phyloP scores from a whole-genome alignment of 2,113 vertebrate genomes.

The Oreotragus oreotragus region DNA sequence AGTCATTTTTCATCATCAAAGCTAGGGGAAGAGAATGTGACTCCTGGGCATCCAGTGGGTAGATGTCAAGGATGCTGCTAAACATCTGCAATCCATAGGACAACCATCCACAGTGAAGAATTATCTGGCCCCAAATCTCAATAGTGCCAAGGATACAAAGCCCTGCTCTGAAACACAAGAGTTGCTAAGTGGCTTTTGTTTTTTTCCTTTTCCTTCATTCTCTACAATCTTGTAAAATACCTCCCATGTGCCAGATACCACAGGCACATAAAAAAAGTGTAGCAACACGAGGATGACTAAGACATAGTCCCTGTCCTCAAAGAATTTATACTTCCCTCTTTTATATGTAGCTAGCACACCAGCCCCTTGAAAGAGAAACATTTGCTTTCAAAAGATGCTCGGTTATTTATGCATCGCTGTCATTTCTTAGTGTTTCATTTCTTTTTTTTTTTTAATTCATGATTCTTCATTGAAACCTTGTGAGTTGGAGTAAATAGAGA shows the following conservation, averaged over 20 bases:
- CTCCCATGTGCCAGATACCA: not conserved
- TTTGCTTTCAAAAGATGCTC: not conserved
- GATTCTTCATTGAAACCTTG: not conserved
- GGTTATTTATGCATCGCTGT: not conserved
- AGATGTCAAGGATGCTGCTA: not conserved
- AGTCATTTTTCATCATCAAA: not conserved
- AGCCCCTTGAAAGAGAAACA: not conserved
- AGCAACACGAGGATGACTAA: not conserved
- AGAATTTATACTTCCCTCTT: not conserved
- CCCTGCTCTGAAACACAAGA: not conserved
- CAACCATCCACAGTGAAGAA: not conserved
- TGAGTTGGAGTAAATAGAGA: not conserved
- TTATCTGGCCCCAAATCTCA: not conserved
- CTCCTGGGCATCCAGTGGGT: not conserved
- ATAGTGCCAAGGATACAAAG: not conserved
- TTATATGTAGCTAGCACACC: not conserved
- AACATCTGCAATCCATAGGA: not conserved
- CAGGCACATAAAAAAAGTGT: not conserved
- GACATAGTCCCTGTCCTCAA: not conserved
- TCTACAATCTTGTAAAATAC: not conserved
- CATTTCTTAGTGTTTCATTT: not conserved
- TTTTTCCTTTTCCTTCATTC: not conserved
- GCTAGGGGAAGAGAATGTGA: not conserved
- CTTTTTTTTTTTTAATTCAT: constrained; percentile 25
- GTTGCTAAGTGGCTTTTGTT: not conserved